phyloP scores from a whole-genome alignment of 1,140 invertebrate genomes.

The Orius insidiosus region DNA sequence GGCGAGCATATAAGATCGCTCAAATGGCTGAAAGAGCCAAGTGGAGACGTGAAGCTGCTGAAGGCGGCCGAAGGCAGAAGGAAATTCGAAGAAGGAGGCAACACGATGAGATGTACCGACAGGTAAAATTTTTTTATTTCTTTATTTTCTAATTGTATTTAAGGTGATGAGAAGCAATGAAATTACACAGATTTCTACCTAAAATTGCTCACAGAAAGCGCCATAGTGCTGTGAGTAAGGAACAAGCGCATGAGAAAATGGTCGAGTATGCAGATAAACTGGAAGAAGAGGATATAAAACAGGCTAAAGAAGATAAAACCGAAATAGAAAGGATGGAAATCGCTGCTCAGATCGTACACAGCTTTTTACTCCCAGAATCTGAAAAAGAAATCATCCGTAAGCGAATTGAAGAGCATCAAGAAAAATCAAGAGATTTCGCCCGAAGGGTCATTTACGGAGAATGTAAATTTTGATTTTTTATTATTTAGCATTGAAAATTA shows the following conservation, averaged over 20 bases:
- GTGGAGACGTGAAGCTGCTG: slow-evolving; percentile 6
- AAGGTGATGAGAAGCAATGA: slow-evolving; percentile 6
- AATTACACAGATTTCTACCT: slow-evolving; percentile 8
- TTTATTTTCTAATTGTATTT: not conserved
- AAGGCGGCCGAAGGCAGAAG: slow-evolving; percentile 4
- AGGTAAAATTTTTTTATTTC: slow-evolving; percentile 1
- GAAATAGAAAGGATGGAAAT: too few relatives aligned
- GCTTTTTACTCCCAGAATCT: too few relatives aligned
- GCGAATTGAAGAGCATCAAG: too few relatives aligned
- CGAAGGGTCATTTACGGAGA: too few relatives aligned
- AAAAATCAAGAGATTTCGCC: too few relatives aligned
- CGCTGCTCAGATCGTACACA: too few relatives aligned
- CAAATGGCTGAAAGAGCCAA: slow-evolving; percentile 1
- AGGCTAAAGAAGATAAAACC: too few relatives aligned
- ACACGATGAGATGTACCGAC: slow-evolving; percentile 2
- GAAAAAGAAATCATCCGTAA: too few relatives aligned
- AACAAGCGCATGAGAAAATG: not conserved
- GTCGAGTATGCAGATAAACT: not conserved
- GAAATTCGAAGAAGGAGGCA: not conserved
- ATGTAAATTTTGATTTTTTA: too few relatives aligned
- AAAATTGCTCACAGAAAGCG: not conserved
- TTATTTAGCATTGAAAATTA: too few relatives aligned
- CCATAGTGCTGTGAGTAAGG: not conserved
- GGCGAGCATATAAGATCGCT: not conserved
- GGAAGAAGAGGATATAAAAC: too few relatives aligned